Conservation (phyloP, 1,140 invertebrate genomes). For the Gryllus bimaculatus region DNA sequence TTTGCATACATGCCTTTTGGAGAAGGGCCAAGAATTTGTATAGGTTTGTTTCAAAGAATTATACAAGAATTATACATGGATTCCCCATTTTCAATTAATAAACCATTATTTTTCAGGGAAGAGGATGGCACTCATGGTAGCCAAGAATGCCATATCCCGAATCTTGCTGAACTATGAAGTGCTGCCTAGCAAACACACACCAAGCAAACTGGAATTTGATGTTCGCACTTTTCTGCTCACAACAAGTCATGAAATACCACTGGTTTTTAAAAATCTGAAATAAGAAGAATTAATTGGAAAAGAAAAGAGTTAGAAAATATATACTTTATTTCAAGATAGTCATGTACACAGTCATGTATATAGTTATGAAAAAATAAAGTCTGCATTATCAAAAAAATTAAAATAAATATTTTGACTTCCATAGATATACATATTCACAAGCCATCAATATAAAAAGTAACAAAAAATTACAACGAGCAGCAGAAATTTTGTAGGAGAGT, state of each 20-base stretch:
- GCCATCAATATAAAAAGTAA: too few relatives aligned
- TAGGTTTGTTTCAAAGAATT: neutral
- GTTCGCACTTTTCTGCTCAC: neutral
- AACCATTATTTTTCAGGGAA: neutral
- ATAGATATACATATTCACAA: too few relatives aligned
- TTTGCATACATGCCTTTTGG: constrained; percentile 11
- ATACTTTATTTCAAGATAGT: neutral
- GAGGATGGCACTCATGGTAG: neutral
- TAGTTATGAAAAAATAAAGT: too few relatives aligned
- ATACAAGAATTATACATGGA: neutral
- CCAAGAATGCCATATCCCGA: neutral
- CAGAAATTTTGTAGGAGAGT: too few relatives aligned
- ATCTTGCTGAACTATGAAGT: neutral
- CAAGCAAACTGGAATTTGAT: neutral
- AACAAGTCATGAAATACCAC: neutral
- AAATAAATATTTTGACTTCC: too few relatives aligned
- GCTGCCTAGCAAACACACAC: neutral
- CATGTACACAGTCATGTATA: too few relatives aligned
- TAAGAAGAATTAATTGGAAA: neutral
- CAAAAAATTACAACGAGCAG: too few relatives aligned
- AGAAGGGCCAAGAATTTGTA: constrained; percentile 8
- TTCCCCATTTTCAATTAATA: neutral
- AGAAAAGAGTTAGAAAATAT: neutral
- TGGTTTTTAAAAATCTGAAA: neutral
- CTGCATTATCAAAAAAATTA: too few relatives aligned